Evolutionary conservation across 2,113 vertebrate genomes (phyloP), one percentile per base, ranked within the genome.

Genomic region (Fukomys damarensis): DNA sequence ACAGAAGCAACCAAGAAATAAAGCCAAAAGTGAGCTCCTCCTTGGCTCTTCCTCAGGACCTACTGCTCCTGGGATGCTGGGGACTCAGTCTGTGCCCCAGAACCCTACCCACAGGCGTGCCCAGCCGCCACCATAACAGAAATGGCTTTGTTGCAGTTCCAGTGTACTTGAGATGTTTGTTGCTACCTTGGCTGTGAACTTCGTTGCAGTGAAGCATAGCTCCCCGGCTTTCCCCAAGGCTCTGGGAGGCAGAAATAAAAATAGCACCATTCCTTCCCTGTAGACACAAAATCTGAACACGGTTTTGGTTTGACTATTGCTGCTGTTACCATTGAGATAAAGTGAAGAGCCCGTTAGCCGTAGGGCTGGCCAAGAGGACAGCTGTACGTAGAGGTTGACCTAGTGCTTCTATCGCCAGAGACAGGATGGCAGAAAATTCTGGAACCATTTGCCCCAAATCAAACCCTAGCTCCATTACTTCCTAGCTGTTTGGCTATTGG

Each of bases 311-410:
- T 46, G 28, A 14, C 54, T 2, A 0, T 58, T 17, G 8, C 72
- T 17, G 24, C 4, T 5, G 0, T 61, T 41, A 46, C 66, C 70
- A 3, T 43, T 58, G 52, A 70, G 30, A 85, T 46, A 5, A n/a
- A 26, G 22, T 1, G 0, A 11, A 49, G 4, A 58, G 8, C 49
- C 8, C 3, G 0, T 54, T 41, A 52, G 56, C 58, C 0, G 5
- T 38, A 32, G 49, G 41, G 0, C 14, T 11, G 8, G 13, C 38
- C 2, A 0, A 12, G 56, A 66, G 80, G 12, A 13, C 17, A 3
- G 0, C 14, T 59, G 0, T 26, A 43, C 28, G 30, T 46, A 11
- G 61, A 54, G 10, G 24, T 7, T 3, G 46, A 43, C 12, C 10
- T 30, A 5, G 20, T 9, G 6, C 8, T 38, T 52, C 0, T 6